Evolutionary conservation across 2,113 vertebrate genomes (phyloP).

Genomic region (Meriones unguiculatus): DNA sequence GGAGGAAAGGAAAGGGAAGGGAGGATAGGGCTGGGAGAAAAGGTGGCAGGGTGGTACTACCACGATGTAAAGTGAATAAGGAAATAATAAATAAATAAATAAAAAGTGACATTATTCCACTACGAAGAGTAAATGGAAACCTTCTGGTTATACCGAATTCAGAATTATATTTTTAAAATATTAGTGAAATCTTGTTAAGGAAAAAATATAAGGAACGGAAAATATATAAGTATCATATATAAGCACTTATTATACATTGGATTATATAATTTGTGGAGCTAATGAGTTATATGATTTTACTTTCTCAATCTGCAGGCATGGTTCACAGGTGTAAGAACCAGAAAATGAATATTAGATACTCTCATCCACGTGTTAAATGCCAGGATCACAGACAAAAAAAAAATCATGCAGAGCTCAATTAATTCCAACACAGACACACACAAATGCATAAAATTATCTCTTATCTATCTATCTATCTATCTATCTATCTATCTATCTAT

Average conservation of each 20-base stretch:
- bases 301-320: background rate
- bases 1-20: too few relatives aligned
- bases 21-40: too few relatives aligned
- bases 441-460: background rate
- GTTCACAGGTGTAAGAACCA: background rate
- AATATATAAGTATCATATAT: too few relatives aligned
- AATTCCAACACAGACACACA: too few relatives aligned
- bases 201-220: background rate
- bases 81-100: background rate
- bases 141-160: background rate
- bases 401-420: background rate
- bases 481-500: too few relatives aligned
- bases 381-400: background rate
- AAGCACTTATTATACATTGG: background rate
- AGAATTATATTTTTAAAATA: background rate
- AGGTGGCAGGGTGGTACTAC: too few relatives aligned
- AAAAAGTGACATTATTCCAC: background rate
- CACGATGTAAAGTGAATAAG: too few relatives aligned
- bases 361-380: background rate
- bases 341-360: background rate
- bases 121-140: background rate
- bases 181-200: background rate
- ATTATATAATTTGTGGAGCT: background rate
- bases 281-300: background rate
- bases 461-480: too few relatives aligned